Base-by-base conservation (phyloP, 2,797 vertebrate species). In the Sebastes minor region DNA sequence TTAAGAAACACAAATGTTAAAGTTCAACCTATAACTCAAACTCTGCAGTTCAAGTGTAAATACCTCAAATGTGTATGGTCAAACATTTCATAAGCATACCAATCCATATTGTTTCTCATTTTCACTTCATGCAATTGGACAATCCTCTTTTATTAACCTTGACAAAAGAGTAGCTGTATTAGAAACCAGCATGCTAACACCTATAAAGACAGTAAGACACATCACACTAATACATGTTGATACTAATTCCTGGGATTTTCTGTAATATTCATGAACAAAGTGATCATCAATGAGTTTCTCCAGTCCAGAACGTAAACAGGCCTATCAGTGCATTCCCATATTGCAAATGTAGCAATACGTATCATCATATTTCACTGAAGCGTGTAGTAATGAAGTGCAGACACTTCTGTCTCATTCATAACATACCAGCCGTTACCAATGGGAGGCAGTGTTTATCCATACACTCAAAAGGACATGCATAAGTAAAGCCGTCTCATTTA, bases 401-500 rank as follows among this genome's bases (percentile, higher is more conserved):
- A 65, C 30, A 28, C n/a, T 27, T 76, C 38, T 56, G 25, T 28
- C 5, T 13, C 28, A 63, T 64, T 63, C 6, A 22, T 20, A 28
- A 46, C 55, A 73, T 52, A 66, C 35, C 63, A 73, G n/a, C 16
- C 2, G 3, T 33, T 14, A 81, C 64, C 64, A 35, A 56, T 33
- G 32, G 57, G 52, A 74, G 70, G 78, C 64, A 70, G 70, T 81
- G 70, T 70, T 42, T 28, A 59, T 72, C 35, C 62, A 53, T 12
- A 20, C 22, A 52, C 32, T 23, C 8, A 23, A 4, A 35, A 55
- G 28, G 25, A 27, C 22, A 38, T 49, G 22, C 22, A 20, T 22
- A 25, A 62, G n/a, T 63, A 59, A 80, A 73, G 23, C 60, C n/a
- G 52, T 42, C 7, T 1, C 22, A 32, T 32, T 32, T 4, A 57